A percentile compares a stretch with the other conserved stretches of the same genome.
Evolutionary conservation across 2,113 vertebrate genomes (phyloP).

Genomic region (Chroicocephalus ridibundus): DNA sequence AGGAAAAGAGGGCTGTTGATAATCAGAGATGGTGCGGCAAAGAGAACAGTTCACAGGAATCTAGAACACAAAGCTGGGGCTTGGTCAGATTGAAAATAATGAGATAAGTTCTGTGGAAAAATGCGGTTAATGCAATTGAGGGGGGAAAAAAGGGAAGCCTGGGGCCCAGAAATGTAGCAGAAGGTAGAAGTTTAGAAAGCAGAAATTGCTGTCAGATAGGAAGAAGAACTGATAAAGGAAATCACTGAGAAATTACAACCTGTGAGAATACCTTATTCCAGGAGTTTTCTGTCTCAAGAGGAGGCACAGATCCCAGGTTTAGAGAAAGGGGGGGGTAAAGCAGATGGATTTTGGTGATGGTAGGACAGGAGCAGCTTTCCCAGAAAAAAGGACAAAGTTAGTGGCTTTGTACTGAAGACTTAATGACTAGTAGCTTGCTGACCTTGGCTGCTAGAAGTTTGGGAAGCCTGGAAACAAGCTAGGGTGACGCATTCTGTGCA

Average conservation of each 20-base stretch:
- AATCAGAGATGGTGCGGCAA: not conserved
- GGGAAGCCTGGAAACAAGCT: rapidly evolving
- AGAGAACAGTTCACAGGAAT: not conserved
- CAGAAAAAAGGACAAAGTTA: not conserved
- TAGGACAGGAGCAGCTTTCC: not conserved
- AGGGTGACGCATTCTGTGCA: not conserved
- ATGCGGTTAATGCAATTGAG: not conserved
- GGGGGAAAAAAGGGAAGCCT: not conserved
- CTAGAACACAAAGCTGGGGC: not conserved
- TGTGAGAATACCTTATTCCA: not conserved
- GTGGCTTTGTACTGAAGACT: not conserved
- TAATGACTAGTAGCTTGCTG: not conserved
- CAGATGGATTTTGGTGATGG: not conserved
- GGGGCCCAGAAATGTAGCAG: not conserved
- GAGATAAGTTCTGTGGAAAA: not conserved
- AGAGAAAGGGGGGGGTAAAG: not conserved
- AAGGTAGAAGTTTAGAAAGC: not conserved
- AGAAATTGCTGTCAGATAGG: not conserved
- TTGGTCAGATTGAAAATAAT: not conserved
- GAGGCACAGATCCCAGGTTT: not conserved
- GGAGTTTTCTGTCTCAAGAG: not conserved
- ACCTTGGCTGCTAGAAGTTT: not conserved
- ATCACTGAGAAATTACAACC: not conserved
- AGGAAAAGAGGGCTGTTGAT: not conserved
- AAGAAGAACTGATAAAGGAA: not conserved